Evolutionary conservation across 2,797 vertebrate genomes (phyloP), one percentile per base, ranked within the genome.

Genomic region (Cossypha dichroa): DNA sequence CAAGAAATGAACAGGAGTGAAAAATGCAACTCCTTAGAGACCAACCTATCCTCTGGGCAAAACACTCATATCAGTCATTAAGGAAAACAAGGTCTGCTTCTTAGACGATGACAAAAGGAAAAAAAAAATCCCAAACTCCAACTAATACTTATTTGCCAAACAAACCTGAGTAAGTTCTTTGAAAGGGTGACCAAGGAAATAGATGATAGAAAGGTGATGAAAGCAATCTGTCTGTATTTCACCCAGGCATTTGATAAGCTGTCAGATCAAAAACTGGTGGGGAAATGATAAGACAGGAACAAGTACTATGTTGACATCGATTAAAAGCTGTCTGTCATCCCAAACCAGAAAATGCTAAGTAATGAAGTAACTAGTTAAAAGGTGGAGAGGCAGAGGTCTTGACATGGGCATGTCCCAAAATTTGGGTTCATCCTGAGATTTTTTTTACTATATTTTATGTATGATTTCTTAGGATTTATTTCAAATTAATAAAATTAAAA

Each of bases 211-310:
- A 88, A 88, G 33, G 51, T 43, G 89, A 96, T 81, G 73, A 95
- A 94, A 88, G 43, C 46, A 86, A 94, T 88, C 56, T 93, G 40
- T 78, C 75, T 91, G 46, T 46, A 69, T 77, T 80, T 94, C 58
- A 90, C 29, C 36, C 38, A 85, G 62, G 72, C 31, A 31, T 75
- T 52, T 94, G 69, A 75, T 88, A 94, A 78, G 52, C 73, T 90
- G 82, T 94, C 94, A 91, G 64, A 84, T 78, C 31, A 90, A 78
- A 95, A 88, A 93, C n/a, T 73, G 72, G 45, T 85, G 74, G 19
- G 77, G 60, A 95, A 93, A 93, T 4, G 4, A 74, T 64, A 85
- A 89, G 88, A 82, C 54, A 72, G 54, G 34, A 90, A 85, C 46
- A 88, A 93, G 58, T 14, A 80, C 34, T 43, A 7, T 46, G 62